Evolutionary conservation across 2,797 vertebrate species (phyloP), one percentile per base, ranked within the genome.

Genomic region (Lycodopsis pacificus): DNA sequence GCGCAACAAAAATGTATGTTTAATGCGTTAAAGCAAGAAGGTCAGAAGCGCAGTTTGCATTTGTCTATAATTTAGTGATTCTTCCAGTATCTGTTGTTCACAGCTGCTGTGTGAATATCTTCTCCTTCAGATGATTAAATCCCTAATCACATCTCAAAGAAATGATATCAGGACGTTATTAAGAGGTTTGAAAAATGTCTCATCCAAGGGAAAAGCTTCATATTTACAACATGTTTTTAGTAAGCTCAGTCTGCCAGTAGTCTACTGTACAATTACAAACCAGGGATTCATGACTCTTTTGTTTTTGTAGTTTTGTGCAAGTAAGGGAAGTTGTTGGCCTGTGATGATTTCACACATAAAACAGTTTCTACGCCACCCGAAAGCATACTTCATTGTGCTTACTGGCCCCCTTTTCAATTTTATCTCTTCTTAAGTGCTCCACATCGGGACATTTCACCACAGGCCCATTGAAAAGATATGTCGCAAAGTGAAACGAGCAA

Each of bases 401-500:
- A 20, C n/a, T 46, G 12, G 67, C 22, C 56, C 34, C 5, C 27
- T 61, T 75, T 65, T 65, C 46, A 62, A 22, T 59, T 69, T 38
- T 3, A 70, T 81, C 30, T 70, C 20, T 44, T 22, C 20, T 68
- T 42, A 64, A 61, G 10, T 68, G 77, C 38, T 57, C 22, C 36
- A 57, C 42, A 46, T 17, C 64, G 32, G 25, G 6, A 77, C 32
- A 71, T 75, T 79, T 76, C 46, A 61, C 65, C 59, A 49, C 38
- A 48, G 56, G 49, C 57, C 53, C 12, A 58, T 70, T 68, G 14
- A 70, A 34, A 78, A 79, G 65, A 69, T 14, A 56, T 59, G 54
- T 64, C 27, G 27, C 54, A 62, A 44, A 80, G 71, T 27, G 69
- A 65, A 77, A 78, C 2, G 0, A 65, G 54, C 70, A 58, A 69